These are phyloP conservation scores for Drosophila nasuta DNA, from an alignment of 1,140 invertebrate species.

Conservation along the genomic window DNA sequence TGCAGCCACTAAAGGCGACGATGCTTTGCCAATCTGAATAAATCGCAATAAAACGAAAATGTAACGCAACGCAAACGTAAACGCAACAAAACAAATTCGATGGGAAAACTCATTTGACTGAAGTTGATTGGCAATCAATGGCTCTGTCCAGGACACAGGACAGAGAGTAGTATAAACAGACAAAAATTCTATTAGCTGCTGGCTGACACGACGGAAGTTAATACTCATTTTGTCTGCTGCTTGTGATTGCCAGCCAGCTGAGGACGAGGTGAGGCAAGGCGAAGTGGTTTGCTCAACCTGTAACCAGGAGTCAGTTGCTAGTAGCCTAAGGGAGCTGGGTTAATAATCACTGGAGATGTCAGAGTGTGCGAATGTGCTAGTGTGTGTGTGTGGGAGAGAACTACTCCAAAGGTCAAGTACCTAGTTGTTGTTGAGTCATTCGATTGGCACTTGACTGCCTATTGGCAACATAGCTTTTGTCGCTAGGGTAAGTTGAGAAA, in stretches of 20 bases:
- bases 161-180: constrained; percentile 54
- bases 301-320: constrained; percentile 1
- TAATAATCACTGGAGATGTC: constrained; percentile 53
- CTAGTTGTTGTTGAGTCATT: constrained; percentile 39
- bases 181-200: constrained; percentile 75
- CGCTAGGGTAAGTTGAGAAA: constrained; percentile 24
- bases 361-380: neutral
- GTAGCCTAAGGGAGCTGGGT: constrained; percentile 5
- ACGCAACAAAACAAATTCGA: constrained; percentile 25
- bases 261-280: constrained; percentile 16
- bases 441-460: constrained; percentile 62
- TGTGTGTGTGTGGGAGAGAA: constrained; percentile 12
- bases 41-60: constrained; percentile 10
- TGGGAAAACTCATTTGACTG: constrained; percentile 67
- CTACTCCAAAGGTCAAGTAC: constrained; percentile 73
- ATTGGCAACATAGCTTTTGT: constrained; percentile 15
- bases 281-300: neutral
- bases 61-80: no score
- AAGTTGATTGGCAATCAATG: constrained; percentile 75
- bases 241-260: constrained; percentile 43
- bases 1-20: constrained; percentile 1
- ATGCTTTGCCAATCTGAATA: neutral
- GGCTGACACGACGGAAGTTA: constrained; percentile 55
- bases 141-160: constrained; percentile 20
- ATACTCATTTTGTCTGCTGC: constrained; percentile 61